Conservation (phyloP, 2,888 invertebrate species). For the Syrphus vitripennis region DNA sequence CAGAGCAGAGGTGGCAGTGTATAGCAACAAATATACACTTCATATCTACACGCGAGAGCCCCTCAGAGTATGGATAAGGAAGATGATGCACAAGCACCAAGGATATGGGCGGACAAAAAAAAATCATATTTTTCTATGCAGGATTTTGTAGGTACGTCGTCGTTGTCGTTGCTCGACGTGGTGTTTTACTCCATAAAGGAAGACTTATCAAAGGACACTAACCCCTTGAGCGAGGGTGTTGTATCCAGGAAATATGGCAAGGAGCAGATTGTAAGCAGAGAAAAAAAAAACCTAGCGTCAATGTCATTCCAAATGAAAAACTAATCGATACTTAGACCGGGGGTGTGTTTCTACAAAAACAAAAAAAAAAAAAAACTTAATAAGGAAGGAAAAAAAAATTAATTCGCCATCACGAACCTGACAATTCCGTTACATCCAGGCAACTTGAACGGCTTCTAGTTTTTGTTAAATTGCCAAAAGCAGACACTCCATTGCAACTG, state of each 20-base stretch:
- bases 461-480: constrained; percentile 59
- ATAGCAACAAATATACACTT: constrained; percentile 22
- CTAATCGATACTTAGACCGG: constrained; percentile 52
- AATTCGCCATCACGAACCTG: constrained; percentile 73
- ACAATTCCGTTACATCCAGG: constrained; percentile 77
- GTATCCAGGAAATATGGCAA: constrained; percentile 36
- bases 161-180: background rate
- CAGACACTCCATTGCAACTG: constrained; percentile 45
- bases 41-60: background rate
- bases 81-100: constrained; percentile 54
- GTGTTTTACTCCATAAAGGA: constrained; percentile 33
- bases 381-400: background rate
- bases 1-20: constrained; percentile 27
- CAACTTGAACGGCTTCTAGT: constrained; percentile 79
- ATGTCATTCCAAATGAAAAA: constrained; percentile 59
- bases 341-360: background rate
- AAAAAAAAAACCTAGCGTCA: constrained; percentile 41
- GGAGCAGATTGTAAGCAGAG: background rate
- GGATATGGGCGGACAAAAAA: constrained; percentile 11
- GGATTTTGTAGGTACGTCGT: background rate
- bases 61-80: background rate
- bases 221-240: constrained; percentile 60
- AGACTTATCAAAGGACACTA: constrained; percentile 65
- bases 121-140: constrained; percentile 46
- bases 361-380: background rate